Evolutionary conservation across 2,888 invertebrate species (phyloP), one percentile per base, ranked within the genome.

Genomic region (Netelia melanura): DNA sequence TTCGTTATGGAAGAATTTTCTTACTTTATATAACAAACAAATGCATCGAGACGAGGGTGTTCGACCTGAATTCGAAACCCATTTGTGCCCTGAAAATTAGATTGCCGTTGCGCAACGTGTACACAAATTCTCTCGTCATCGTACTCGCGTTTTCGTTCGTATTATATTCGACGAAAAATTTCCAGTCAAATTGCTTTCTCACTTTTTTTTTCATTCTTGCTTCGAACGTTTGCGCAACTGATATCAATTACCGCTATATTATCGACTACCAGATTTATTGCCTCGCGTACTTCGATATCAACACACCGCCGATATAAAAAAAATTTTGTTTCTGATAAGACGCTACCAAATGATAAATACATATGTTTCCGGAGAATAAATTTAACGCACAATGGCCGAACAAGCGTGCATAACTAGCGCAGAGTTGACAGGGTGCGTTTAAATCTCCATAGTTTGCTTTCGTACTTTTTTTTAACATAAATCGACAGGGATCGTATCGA

Each of bases 11-110:
- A 21, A 58, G 17, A 11, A 72, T 44, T 17, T 44, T 65, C 2
- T 52, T 67, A 11, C 1, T 43, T 25, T 25, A 52, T 61, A 30
- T 17, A 23, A 61, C 61, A 14, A 48, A 43, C 67, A 10, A 44
- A 30, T n/a, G n/a, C 30, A 30, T 25, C 21, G 30, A n/a, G 52
- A 30, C 52, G 54, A 70, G n/a, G 6, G 14, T 23, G 30, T 61
- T 56, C 43, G 54, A 54, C 38, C n/a, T 65, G 9, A 14, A 64
- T 72, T 43, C 9, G n/a, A 58, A 54, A 54, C 0, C 38, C 52
- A 23, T 25, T 38, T 67, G 23, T 67, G 44, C 8, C 3, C 11
- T 25, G n/a, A 44, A 67, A 56, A 58, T 76, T 44, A 67, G n/a
- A 65, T 65, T 44, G 58, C 38, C 25, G 11, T 76, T 76, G 21